Conservation (phyloP, 2,888 invertebrate species). For the Tenthredo distinguenda region DNA sequence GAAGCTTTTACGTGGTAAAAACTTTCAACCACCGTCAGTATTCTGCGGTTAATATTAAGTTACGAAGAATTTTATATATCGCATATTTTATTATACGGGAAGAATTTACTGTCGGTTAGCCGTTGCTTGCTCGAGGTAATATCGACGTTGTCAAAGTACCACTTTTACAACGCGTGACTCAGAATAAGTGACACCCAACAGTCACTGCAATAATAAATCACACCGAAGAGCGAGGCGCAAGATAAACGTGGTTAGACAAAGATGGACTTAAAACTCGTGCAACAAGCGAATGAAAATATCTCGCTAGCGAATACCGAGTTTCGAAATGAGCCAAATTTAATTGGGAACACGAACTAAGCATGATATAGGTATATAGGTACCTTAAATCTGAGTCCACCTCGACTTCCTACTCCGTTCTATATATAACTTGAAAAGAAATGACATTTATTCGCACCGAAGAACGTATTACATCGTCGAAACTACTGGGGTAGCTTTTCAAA, state of each 20-base stretch:
- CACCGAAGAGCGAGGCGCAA: not conserved
- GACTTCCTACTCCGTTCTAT: not conserved
- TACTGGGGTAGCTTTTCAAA: constrained; percentile 8
- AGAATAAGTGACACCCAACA: constrained; percentile 31
- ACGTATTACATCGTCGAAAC: constrained; percentile 8
- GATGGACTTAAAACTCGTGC: not conserved
- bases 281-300: constrained; percentile 27
- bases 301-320: not conserved
- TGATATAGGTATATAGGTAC: not conserved
- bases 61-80: constrained; percentile 22
- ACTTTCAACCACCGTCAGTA: constrained; percentile 4
- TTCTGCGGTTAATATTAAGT: constrained; percentile 28
- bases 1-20: not conserved
- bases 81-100: constrained; percentile 11
- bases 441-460: not conserved
- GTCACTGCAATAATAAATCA: constrained; percentile 28
- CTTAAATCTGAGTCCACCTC: not conserved
- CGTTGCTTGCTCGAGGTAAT: constrained; percentile 18
- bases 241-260: not conserved
- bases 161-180: constrained; percentile 25
- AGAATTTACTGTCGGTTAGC: constrained; percentile 18
- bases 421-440: not conserved
- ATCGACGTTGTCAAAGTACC: constrained; percentile 24
- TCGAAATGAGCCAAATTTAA: not conserved
- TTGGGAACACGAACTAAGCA: not conserved